Evolutionary conservation across 2,797 vertebrate genomes (phyloP), one percentile per base, ranked within the genome.

Genomic region (Hapalemur alaotrensis): DNA sequence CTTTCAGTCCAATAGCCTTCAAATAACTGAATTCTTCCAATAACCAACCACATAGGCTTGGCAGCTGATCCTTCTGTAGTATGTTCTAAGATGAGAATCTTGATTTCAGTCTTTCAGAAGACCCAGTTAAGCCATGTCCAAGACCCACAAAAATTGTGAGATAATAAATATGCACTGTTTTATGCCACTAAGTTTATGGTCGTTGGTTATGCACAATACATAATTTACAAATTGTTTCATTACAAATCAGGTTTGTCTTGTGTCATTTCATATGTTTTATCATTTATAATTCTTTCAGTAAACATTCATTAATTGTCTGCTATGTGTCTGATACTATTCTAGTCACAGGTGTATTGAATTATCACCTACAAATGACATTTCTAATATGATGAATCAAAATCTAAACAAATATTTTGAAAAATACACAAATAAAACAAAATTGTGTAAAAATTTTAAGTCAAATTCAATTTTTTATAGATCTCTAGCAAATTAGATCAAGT

Each of bases 401-500:
- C 13, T 84, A 38, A 84, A 72, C 11, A 67, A 12, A 30, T 79
- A n/a, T 73, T 76, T 81, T 54, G 50, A n/a, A 69, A 93, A 84
- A 73, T 5, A 41, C 11, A 69, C 8, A 95, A 79, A 54, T 46
- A 23, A 67, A 65, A 32, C 2, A 12, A 52, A 96, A 48, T 41
- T 10, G 67, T 25, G 1, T 65, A 54, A 93, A 93, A 41, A 0
- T 59, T 50, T 78, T 52, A 38, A 57, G 10, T 59, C 15, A n/a
- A 61, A 54, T 41, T 75, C 8, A 70, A 67, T 17, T 10, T 43
- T 90, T 78, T 69, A 3, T 28, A 76, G 28, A 72, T 30, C 32
- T 63, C 41, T 89, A 89, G n/a, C 22, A 54, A 67, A 89, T 54
- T 70, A 28, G 35, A 94, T 73, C 10, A 76, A 75, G 41, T 76